These are phyloP conservation scores for Poeciliopsis occidentalis DNA, from an alignment of 2,113 vertebrate species.

Conservation along the genomic window DNA sequence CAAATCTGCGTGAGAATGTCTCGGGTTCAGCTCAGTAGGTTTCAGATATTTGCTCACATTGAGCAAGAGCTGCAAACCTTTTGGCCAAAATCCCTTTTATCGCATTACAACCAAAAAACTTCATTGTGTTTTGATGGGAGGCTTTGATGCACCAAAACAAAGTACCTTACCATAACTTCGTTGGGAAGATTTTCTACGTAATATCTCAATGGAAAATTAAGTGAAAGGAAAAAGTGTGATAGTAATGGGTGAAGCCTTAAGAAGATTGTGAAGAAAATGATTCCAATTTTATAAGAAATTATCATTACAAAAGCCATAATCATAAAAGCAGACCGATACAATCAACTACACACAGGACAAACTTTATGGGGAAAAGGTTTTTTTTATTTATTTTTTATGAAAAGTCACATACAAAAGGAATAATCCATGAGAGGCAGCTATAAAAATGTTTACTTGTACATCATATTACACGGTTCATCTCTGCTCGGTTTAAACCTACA, in stretches of 20 bases:
- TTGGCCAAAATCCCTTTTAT: too few species aligned
- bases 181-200: neutral
- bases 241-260: neutral
- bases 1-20: neutral
- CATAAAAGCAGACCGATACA: too few species aligned
- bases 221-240: neutral
- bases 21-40: neutral
- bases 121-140: too few species aligned
- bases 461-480: slow-evolving; percentile 37
- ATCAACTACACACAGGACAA: neutral
- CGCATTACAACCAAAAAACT: too few species aligned
- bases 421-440: slow-evolving; percentile 63
- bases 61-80: too few species aligned
- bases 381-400: slow-evolving; percentile 69
- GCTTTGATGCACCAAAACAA: too few species aligned
- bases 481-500: slow-evolving; percentile 6
- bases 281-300: too few species aligned
- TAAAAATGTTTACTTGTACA: slow-evolving; percentile 80
- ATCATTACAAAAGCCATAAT: too few species aligned
- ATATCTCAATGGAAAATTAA: neutral
- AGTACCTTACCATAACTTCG: too few species aligned
- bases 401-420: slow-evolving; percentile 81
- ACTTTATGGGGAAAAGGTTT: slow-evolving; percentile 58
- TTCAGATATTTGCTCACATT: too few species aligned
- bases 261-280: neutral